These are phyloP conservation scores for Pteromalus puparum DNA, from an alignment of 1,140 invertebrate genomes.

Conservation along the genomic window DNA sequence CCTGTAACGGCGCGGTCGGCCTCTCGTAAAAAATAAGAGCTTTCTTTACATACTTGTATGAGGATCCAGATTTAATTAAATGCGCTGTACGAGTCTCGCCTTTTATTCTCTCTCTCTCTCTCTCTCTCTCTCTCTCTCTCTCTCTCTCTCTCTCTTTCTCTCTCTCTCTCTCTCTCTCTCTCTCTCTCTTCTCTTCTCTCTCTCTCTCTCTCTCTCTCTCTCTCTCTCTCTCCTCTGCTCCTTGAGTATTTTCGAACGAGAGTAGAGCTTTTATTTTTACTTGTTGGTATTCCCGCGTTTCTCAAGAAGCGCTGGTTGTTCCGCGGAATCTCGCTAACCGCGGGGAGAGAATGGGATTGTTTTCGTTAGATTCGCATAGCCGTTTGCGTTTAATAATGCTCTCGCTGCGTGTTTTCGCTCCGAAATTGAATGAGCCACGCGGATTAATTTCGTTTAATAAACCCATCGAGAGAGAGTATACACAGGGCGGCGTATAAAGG, in stretches of 20 bases:
- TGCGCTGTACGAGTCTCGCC: not conserved
- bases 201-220: too few relatives aligned
- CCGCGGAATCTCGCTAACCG: not conserved
- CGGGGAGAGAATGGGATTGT: not conserved
- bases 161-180: too few relatives aligned
- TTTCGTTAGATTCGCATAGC: not conserved
- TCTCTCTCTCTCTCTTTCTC: too few relatives aligned
- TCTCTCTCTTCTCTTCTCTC: too few relatives aligned
- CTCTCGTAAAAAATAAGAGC: conserved; percentile 39
- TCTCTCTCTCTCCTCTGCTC: too few relatives aligned
- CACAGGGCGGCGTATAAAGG: not conserved
- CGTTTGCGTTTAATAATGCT: not conserved
- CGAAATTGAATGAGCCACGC: not conserved
- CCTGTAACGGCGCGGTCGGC: conserved; percentile 15
- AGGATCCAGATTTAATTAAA: conserved; percentile 36
- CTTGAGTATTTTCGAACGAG: not conserved
- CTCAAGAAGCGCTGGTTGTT: not conserved
- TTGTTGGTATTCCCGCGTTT: not conserved
- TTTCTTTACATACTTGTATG: conserved; percentile 27
- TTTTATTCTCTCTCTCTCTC: conserved; percentile 6
- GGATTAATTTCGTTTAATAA: not conserved
- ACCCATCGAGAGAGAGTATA: not conserved
- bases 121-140: too few relatives aligned
- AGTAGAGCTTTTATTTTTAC: not conserved
- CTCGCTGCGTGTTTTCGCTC: not conserved